These are phyloP conservation scores for Mixornis gularis DNA, from an alignment of 2,113 vertebrate species.

Conservation along the genomic window DNA sequence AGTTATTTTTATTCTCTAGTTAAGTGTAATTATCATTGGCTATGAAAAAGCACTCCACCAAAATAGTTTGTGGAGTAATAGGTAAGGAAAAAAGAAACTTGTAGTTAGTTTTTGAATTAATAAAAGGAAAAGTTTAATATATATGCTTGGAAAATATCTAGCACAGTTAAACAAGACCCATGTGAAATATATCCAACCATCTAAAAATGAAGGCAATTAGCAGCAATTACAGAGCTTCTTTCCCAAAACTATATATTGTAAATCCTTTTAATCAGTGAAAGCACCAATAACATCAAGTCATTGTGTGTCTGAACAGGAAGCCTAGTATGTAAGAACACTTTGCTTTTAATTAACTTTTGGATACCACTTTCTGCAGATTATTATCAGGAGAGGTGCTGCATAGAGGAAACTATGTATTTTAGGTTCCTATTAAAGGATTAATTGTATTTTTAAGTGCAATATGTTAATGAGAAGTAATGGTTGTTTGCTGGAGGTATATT, in stretches of 20 bases:
- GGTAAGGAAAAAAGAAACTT: background rate
- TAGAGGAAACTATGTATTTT: conserved; percentile 49
- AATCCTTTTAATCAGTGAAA: conserved; percentile 45
- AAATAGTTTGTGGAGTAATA: background rate
- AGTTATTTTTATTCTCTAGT: conserved; percentile 24
- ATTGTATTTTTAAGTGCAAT: conserved; percentile 63
- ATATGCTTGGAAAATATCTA: conserved; percentile 33
- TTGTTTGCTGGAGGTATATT: conserved; percentile 57
- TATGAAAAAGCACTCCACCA: background rate
- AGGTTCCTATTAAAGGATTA: conserved; percentile 61
- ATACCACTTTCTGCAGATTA: conserved; percentile 35
- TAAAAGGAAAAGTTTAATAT: conserved; percentile 46
- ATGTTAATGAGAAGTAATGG: conserved; percentile 53
- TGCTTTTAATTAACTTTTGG: conserved; percentile 38
- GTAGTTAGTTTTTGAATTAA: conserved; percentile 10
- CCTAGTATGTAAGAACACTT: background rate
- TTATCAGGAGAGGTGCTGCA: background rate
- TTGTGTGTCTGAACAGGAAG: conserved; percentile 52
- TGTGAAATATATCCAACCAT: conserved; percentile 45
- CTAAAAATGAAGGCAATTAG: conserved; percentile 60
- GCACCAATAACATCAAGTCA: conserved; percentile 23
- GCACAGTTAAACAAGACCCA: conserved; percentile 5
- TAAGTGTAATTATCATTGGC: conserved; percentile 13
- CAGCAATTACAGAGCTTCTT: conserved; percentile 54
- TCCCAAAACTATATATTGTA: conserved; percentile 47